These are phyloP conservation scores for Seira musarum DNA, from an alignment of 2,888 invertebrate genomes.

Conservation along the genomic window DNA sequence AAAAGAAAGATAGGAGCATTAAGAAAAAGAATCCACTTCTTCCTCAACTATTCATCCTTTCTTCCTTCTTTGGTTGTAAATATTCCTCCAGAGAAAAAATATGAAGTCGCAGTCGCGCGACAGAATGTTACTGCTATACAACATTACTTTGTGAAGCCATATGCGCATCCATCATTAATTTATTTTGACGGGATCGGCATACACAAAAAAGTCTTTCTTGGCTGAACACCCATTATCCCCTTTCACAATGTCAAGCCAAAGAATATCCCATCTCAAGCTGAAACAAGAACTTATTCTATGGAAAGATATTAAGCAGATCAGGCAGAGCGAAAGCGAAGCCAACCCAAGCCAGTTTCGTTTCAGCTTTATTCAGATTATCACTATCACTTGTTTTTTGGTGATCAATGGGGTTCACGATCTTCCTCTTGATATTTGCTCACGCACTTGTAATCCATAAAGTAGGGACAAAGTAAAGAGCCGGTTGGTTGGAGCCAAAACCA, in stretches of 20 bases:
- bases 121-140: neutral
- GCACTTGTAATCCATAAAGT: conserved; percentile 33
- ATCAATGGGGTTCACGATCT: no score
- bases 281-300: no score
- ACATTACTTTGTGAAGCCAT: conserved; percentile 41
- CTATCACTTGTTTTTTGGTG: no score
- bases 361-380: neutral
- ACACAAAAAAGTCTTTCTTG: conserved; percentile 22
- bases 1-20: neutral
- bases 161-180: conserved; percentile 60
- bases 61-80: neutral
- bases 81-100: conserved; percentile 18
- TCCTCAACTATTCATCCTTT: neutral
- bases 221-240: conserved; percentile 48
- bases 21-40: conserved; percentile 6
- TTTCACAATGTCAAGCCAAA: conserved; percentile 36
- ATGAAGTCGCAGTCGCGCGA: neutral
- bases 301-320: neutral
- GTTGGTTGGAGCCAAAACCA: no score
- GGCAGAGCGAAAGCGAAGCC: no score
- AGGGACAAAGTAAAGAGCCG: no score
- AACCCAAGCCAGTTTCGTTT: neutral
- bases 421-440: conserved; percentile 16
- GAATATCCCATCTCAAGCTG: no score
- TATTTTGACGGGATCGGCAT: conserved; percentile 55